A percentile compares a stretch with the other conserved stretches of the same genome.
phyloP scores from a whole-genome alignment of 2,888 invertebrate genomes.

The Microctonus brassicae region DNA sequence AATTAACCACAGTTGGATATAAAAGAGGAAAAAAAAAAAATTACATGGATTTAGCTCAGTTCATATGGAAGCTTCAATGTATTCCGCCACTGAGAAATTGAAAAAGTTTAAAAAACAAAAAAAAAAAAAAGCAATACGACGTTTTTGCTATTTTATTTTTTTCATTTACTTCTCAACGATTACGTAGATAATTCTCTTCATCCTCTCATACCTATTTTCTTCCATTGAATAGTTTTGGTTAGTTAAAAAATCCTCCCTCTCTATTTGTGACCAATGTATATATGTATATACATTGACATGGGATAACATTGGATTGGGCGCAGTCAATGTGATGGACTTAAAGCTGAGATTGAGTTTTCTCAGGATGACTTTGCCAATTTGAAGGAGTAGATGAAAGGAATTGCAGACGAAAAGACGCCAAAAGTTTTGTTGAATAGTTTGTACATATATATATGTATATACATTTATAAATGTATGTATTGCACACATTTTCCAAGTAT shows the following conservation, averaged over 20 bases:
- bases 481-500: not conserved
- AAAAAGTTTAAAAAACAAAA: constrained; percentile 4
- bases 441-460: not conserved
- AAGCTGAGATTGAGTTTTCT: constrained; percentile 36
- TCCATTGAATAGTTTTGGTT: constrained; percentile 16
- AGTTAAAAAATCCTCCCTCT: constrained; percentile 35
- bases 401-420: not conserved
- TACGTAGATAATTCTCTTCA: not conserved
- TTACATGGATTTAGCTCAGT: not conserved
- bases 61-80: not conserved
- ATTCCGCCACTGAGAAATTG: constrained; percentile 4
- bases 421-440: constrained; percentile 4
- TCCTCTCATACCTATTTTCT: not conserved
- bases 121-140: not conserved
- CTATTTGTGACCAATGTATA: constrained; percentile 37
- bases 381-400: constrained; percentile 41
- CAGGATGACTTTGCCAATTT: constrained; percentile 42
- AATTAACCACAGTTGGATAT: not conserved
- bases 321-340: constrained; percentile 12
- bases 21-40: not conserved
- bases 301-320: constrained; percentile 28
- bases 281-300: constrained; percentile 16
- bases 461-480: not conserved
- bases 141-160: not conserved
- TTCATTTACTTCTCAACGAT: not conserved